These are phyloP conservation scores for Zosterops japonicus DNA, from an alignment of 2,113 vertebrate genomes.

Conservation along the genomic window DNA sequence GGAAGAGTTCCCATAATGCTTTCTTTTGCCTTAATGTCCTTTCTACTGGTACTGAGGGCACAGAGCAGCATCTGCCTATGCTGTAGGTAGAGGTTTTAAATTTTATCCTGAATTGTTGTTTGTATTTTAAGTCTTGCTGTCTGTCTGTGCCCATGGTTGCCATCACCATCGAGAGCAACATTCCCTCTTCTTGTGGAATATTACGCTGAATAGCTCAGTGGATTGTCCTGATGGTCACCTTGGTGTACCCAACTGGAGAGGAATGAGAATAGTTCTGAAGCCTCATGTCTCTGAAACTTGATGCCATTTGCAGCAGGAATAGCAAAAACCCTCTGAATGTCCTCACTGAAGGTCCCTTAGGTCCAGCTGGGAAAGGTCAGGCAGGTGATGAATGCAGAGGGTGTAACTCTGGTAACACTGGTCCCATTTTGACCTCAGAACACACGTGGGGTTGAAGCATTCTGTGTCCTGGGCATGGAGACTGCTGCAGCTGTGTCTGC, in stretches of 20 bases:
- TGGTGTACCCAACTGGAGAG: background rate
- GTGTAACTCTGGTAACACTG: accelerated
- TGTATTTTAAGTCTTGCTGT: background rate
- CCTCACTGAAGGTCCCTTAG: background rate
- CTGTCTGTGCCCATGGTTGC: background rate
- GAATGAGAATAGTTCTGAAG: background rate
- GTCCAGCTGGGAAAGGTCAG: background rate
- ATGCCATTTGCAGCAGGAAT: background rate
- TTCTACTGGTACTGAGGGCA: background rate
- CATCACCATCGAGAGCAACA: background rate
- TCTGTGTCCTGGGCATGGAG: background rate
- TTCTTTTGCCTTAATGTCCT: background rate
- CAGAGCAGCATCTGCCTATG: background rate
- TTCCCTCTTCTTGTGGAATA: background rate
- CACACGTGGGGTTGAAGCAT: accelerated
- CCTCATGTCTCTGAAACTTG: background rate
- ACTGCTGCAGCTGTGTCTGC: background rate
- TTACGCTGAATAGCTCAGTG: background rate
- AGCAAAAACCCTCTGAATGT: background rate
- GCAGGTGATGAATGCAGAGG: background rate
- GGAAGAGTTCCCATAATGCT: background rate
- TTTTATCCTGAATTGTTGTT: background rate
- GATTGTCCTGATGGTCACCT: background rate
- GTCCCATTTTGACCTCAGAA: accelerated
- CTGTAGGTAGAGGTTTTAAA: background rate